phyloP scores from a whole-genome alignment of 1,140 invertebrate genomes.

The Penaeus indicus region DNA sequence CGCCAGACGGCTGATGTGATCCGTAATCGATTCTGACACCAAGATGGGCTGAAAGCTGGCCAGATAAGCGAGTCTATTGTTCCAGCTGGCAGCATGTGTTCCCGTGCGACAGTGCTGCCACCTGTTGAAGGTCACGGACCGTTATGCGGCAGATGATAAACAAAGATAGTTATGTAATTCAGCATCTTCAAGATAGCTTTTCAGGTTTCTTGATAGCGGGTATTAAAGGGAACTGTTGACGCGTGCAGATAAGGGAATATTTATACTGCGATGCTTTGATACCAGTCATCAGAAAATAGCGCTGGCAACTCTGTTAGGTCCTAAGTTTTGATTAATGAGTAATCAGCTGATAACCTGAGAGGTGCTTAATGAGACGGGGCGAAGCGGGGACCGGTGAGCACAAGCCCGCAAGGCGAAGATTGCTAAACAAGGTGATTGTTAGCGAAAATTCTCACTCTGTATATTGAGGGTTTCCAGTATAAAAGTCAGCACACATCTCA shows the following conservation, averaged over 20 bases:
- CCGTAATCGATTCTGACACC: conserved; percentile 50
- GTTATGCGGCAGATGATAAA: neutral
- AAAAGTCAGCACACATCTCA: too few species aligned
- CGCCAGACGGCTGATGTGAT: conserved; percentile 44
- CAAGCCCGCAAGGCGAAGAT: too few species aligned
- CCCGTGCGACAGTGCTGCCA: conserved; percentile 8
- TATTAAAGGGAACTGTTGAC: too few species aligned
- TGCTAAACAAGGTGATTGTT: too few species aligned
- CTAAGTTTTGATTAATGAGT: conserved; percentile 50
- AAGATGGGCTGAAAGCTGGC: conserved; percentile 46
- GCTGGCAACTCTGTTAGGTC: conserved; percentile 35
- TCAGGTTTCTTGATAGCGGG: too few species aligned
- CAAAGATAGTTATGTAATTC: too few species aligned
- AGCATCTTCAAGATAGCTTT: too few species aligned
- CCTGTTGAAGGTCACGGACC: conserved; percentile 2
- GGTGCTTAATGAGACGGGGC: conserved; percentile 49
- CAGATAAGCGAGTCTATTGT: conserved; percentile 49
- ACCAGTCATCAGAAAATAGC: too few species aligned
- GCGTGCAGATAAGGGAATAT: too few species aligned
- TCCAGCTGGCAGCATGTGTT: conserved; percentile 28
- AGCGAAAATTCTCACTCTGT: too few species aligned
- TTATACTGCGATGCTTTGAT: too few species aligned
- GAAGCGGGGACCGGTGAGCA: neutral
- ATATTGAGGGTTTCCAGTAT: too few species aligned
- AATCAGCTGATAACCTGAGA: conserved; percentile 57